Evolutionary conservation across 2,888 invertebrate species (phyloP), one percentile per base, ranked within the genome.

Genomic region (Apotomis betuletana): DNA sequence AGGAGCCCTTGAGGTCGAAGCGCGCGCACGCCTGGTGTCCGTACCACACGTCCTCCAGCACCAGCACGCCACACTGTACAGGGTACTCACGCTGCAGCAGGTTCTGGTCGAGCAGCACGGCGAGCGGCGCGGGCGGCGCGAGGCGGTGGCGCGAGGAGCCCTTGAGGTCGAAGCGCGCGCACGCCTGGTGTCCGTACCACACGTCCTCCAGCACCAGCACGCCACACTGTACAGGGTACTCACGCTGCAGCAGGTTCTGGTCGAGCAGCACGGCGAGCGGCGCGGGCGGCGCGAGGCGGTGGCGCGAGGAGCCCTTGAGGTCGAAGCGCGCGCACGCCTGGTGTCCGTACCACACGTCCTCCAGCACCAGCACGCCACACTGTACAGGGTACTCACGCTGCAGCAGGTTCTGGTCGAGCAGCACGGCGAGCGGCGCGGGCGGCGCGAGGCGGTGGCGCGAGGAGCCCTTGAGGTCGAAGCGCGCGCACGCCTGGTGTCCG

Each of bases 41-140:
- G 85, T 99, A 99, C 94, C 99, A 99, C 71, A 99, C 94, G 94
- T 99, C 99, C 91, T 99, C 99, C 97, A 99, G 98, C 3, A 99
- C 98, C 38, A 99, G 93, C 65, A 98, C 94, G 81, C 97, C 97
- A 74, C 94, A 88, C 1, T 3, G 5, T 13, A 15, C 15, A 15
- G n/a, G 9, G 8, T 51, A 86, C 95, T 94, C 87, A 98, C 98
- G 95, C 87, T 98, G 97, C 59, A 58, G 58, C 38, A 58, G 58
- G 58, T 58, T 58, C 58, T 58, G 36, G 58, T 58, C 58, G 5
- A 58, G 58, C 58, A 58, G 58, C 58, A 58, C 58, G 58, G 58
- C 58, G 58, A 38, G 38, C n/a, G 58, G 58, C 94, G 93, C 51
- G 94, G 94, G 81, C 95, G 83, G 76, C 0, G 96, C 96, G 59